Conservation (phyloP, 2,797 vertebrate species). For the Karalla daura region DNA sequence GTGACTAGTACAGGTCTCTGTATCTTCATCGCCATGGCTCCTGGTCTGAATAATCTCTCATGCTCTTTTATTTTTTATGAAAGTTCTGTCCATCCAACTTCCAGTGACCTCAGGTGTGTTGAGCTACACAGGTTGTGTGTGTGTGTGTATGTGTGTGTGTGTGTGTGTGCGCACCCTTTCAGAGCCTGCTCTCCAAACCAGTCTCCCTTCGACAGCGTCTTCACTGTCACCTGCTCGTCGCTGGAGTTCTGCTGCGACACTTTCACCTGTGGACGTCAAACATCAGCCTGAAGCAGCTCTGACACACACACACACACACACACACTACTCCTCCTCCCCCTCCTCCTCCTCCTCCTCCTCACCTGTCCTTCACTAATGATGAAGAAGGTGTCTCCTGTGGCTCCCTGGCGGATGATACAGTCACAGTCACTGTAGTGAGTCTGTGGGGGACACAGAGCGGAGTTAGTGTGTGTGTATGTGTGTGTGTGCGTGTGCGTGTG, state of each 20-base stretch:
- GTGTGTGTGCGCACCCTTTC: slow-evolving; percentile 73
- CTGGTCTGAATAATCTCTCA: too few species aligned
- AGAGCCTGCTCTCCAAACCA: slow-evolving; percentile 86
- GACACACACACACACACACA: too few species aligned
- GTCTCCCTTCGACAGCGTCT: slow-evolving; percentile 75
- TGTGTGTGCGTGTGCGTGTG: neutral
- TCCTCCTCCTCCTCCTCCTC: slow-evolving; percentile 58
- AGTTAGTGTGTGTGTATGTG: neutral
- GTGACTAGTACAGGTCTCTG: too few species aligned
- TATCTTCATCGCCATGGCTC: too few species aligned
- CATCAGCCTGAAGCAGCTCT: too few species aligned
- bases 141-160: neutral
- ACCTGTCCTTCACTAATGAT: slow-evolving; percentile 86
- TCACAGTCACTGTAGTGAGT: slow-evolving; percentile 80
- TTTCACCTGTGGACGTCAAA: slow-evolving; percentile 67
- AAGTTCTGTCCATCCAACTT: too few species aligned
- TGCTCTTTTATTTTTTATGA: too few species aligned
- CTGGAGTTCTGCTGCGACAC: slow-evolving; percentile 72
- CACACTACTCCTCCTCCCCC: too few species aligned
- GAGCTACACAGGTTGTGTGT: neutral
- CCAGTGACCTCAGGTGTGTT: too few species aligned
- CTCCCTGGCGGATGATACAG: slow-evolving; percentile 84
- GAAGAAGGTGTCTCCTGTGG: slow-evolving; percentile 85
- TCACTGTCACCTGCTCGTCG: slow-evolving; percentile 66
- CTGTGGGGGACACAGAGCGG: too few species aligned